These are phyloP conservation scores for Stictonetta naevosa DNA, from an alignment of 2,113 vertebrate genomes.

Conservation along the genomic window DNA sequence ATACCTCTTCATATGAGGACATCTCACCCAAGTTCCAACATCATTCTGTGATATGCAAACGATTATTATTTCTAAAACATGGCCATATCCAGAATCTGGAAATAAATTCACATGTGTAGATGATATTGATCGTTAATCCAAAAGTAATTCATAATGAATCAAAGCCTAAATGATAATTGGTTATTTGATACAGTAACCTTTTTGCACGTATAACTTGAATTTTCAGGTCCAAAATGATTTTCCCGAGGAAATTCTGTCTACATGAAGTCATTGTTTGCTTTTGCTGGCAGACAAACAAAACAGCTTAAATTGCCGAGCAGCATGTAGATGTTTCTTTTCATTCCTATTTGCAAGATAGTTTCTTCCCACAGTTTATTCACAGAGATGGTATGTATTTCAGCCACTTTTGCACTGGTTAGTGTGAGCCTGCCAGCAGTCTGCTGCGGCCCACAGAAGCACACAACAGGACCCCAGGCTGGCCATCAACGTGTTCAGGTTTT, in stretches of 20 bases:
- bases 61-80: not conserved
- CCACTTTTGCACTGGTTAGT: not conserved
- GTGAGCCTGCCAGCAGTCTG: not conserved
- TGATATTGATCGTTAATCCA: not conserved
- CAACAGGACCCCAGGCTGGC: not conserved
- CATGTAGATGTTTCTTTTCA: not conserved
- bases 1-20: not conserved
- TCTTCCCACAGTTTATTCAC: not conserved
- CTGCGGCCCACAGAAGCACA: not conserved
- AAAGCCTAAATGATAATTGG: not conserved
- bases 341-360: not conserved
- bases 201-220: not conserved
- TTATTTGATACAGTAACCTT: not conserved
- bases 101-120: not conserved
- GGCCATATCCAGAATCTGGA: not conserved
- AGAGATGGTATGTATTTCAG: not conserved
- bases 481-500: not conserved
- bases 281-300: not conserved
- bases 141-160: not conserved
- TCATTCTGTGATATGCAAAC: not conserved
- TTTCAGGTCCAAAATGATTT: not conserved
- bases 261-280: conserved; percentile 4
- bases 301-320: not conserved
- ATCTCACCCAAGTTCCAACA: not conserved
- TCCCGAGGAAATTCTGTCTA: conserved; percentile 11